These are phyloP conservation scores for Uloborus plumipes DNA, from an alignment of 2,888 invertebrate genomes.

Conservation along the genomic window DNA sequence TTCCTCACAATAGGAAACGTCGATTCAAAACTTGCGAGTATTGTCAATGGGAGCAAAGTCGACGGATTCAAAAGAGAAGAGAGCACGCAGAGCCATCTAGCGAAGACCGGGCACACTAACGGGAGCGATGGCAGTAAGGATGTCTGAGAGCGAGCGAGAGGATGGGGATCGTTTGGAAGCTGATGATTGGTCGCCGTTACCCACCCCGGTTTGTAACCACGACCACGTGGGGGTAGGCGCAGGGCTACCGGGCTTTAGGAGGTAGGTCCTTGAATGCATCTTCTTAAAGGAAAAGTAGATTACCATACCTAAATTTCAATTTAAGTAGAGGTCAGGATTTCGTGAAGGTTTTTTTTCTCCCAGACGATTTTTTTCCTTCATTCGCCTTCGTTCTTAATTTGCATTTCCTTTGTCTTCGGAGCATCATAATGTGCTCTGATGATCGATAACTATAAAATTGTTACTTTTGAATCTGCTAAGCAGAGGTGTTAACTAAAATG, in stretches of 20 bases:
- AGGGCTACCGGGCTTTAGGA: constrained; percentile 10
- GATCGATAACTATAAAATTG: too few species aligned
- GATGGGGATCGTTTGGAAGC: constrained; percentile 27
- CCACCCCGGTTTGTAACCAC: constrained; percentile 36
- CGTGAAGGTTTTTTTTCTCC: too few species aligned
- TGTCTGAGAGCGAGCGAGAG: constrained; percentile 24
- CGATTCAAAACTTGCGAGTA: constrained; percentile 51
- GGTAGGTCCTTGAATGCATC: constrained; percentile 16
- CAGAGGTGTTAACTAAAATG: too few species aligned
- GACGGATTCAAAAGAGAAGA: constrained; percentile 8
- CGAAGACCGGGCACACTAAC: constrained; percentile 22
- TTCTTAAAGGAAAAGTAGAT: not conserved
- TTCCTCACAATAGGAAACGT: constrained; percentile 37
- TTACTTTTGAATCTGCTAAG: too few species aligned
- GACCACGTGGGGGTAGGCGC: constrained; percentile 34
- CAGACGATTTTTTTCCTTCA: too few species aligned
- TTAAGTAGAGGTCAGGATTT: too few species aligned
- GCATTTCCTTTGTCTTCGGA: too few species aligned
- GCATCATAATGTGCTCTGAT: too few species aligned
- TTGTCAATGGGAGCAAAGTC: constrained; percentile 33
- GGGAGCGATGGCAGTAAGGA: constrained; percentile 5
- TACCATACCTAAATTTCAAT: not conserved
- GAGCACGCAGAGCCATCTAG: constrained; percentile 51
- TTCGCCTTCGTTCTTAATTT: too few species aligned
- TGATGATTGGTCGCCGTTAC: constrained; percentile 41